Base-by-base conservation (phyloP, 1,140 invertebrate species). In the Liolophura sinensis region DNA sequence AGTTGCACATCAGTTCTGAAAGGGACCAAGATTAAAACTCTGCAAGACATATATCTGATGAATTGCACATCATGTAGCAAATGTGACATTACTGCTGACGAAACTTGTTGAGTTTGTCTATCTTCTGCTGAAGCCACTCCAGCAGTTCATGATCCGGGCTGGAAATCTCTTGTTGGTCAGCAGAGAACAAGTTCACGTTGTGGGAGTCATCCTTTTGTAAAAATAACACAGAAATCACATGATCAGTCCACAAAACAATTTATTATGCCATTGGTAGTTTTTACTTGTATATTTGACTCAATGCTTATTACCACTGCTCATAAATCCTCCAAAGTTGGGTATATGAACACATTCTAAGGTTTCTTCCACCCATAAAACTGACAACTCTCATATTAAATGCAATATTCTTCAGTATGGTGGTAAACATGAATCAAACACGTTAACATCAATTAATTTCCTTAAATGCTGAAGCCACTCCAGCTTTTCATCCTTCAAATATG, bases 41-140 rank as follows among this genome's bases (percentile, higher is more conserved):
- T n/a, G n/a, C n/a, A n/a, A n/a, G n/a, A n/a, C n/a, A n/a, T n/a
- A n/a, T n/a, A n/a, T n/a, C n/a, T n/a, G n/a, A n/a, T n/a, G n/a
- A n/a, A n/a, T n/a, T n/a, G n/a, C n/a, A n/a, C n/a, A n/a, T n/a
- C n/a, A n/a, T n/a, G n/a, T 40, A 40, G 31, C 3, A 40, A 40
- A 3, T 40, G 31, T 40, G 3, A 5, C 3, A 5, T 40, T 40
- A 40, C 31, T 5, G 31, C 31, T 40, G 31, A 40, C 31, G 31
- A 40, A 40, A 67, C 40, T 65, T 65, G 14, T 92, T 89, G 1
- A 90, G 90, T 71, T 88, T 89, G 78, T 92, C 89, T 54, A 92
- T 89, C 85, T 92, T 91, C 49, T 87, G 85, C 72, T 89, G 88
- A 0, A 92, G 78, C 91, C 91, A 92, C 47, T 85, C 81, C 24